Conservation (phyloP, 2,113 vertebrate genomes). For the Rhipidura dahli region DNA sequence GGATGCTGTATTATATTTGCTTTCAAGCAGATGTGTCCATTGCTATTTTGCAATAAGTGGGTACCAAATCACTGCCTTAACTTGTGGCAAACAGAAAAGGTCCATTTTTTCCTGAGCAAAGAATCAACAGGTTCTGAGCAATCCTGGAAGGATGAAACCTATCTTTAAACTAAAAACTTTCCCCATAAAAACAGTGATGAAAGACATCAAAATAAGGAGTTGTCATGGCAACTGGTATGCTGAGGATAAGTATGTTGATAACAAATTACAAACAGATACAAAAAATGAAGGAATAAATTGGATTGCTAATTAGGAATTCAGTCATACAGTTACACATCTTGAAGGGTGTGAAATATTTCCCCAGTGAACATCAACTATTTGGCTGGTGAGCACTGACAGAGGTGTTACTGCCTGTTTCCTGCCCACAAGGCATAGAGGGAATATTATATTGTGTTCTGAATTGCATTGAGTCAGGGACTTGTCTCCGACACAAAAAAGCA, state of each 20-base stretch:
- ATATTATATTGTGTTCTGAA: not conserved
- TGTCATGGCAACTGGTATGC: slow-evolving; percentile 40
- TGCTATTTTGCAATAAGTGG: not conserved
- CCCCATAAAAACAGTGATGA: not conserved
- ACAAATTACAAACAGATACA: not conserved
- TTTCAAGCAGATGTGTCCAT: not conserved
- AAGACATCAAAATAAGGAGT: slow-evolving; percentile 13
- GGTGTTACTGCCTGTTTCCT: not conserved
- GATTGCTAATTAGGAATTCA: not conserved
- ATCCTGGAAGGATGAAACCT: not conserved
- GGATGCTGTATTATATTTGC: not conserved
- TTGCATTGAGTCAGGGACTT: not conserved
- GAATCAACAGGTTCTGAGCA: not conserved
- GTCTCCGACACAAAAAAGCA: not conserved
- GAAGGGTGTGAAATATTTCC: not conserved
- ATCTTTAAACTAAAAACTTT: not conserved
- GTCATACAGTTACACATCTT: not conserved
- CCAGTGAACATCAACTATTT: not conserved
- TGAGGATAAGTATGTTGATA: not conserved
- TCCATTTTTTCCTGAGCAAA: not conserved
- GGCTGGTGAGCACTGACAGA: not conserved
- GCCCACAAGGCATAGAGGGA: not conserved
- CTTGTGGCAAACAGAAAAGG: not conserved
- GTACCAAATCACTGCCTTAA: not conserved
- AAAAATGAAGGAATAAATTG: not conserved